Base-by-base conservation (phyloP, 2,113 vertebrate genomes). In the Chaetops frenatus region DNA sequence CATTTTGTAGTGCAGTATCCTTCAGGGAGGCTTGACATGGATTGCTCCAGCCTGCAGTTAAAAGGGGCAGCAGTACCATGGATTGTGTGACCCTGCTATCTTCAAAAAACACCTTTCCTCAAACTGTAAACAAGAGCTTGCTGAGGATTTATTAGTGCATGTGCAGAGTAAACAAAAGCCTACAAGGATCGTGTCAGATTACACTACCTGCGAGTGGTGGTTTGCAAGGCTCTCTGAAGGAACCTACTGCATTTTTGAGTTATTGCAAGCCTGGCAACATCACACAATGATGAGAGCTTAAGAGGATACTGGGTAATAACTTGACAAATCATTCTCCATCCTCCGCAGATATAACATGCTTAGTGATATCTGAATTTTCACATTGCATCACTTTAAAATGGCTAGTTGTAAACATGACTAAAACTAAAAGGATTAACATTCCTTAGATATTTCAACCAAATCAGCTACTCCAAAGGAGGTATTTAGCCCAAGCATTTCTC, bases 371-470 rank as follows among this genome's bases (percentile, higher is more conserved):
- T 78, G 86, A 84, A 74, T 86, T 96, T 96, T 92, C 57, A 67
- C 31, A 53, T 89, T 78, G 48, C 54, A 83, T 38, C 72, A 57
- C 86, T 96, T 92, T 81, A 88, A 96, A 92, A 81, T 20, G 29
- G 19, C 36, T 72, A 33, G 82, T 65, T 88, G 82, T 92, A 96
- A 96, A 96, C 86, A 92, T 9, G 40, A 79, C 88, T 94, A 78
- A 93, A 96, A 93, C 76, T 74, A 84, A 95, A 95, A 90, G 94
- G 96, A 96, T 95, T 95, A 96, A 96, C 91, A 96, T 94, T 96
- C 96, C 77, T 96, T 35, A 84, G 90, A 92, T 93, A 88, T 61
- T 94, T 95, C 61, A 76, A 53, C 57, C 76, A 92, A 96, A 95
- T 69, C 88, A 83, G 14, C 67, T 86, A 53, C 79, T 92, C 88